These are phyloP conservation scores for Cosmia pyralina DNA, from an alignment of 2,888 invertebrate genomes.

Conservation along the genomic window DNA sequence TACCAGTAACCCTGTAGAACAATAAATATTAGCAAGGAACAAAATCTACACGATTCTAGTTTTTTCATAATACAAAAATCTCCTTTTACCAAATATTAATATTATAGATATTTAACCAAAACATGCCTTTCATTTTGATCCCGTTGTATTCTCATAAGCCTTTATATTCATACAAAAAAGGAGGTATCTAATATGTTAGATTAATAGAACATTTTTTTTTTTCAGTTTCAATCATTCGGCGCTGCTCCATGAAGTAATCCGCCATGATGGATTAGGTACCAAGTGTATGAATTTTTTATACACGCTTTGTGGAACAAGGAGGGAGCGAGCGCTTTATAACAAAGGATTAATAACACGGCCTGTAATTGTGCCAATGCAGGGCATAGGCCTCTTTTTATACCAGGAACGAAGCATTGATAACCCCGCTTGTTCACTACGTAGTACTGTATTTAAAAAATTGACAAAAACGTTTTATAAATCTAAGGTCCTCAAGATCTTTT, in stretches of 20 bases:
- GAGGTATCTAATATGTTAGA: constrained; percentile 40
- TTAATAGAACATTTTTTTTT: constrained; percentile 52
- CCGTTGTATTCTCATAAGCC: constrained; percentile 36
- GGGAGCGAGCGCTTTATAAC: constrained; percentile 26
- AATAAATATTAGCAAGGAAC: neutral
- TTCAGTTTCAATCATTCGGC: constrained; percentile 52
- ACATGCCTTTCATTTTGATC: constrained; percentile 45
- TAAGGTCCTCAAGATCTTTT: neutral
- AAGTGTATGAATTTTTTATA: constrained; percentile 52
- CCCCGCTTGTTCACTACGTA: neutral
- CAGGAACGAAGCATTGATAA: constrained; percentile 12
- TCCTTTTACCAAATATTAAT: constrained; percentile 41
- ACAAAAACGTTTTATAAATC: neutral
- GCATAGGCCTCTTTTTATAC: neutral
- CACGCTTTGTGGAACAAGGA: constrained; percentile 4
- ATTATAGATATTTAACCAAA: constrained; percentile 23
- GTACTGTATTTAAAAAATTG: neutral
- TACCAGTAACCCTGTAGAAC: too few relatives aligned
- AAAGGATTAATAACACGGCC: constrained; percentile 43
- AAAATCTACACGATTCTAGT: neutral
- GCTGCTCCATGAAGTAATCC: constrained; percentile 42
- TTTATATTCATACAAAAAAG: constrained; percentile 36
- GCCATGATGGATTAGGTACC: constrained; percentile 56
- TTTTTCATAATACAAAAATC: constrained; percentile 30
- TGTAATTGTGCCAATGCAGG: constrained; percentile 24